Evolutionary conservation across 1,140 invertebrate genomes (phyloP), one percentile per base, ranked within the genome.

Genomic region (Ceratina australensis): DNA sequence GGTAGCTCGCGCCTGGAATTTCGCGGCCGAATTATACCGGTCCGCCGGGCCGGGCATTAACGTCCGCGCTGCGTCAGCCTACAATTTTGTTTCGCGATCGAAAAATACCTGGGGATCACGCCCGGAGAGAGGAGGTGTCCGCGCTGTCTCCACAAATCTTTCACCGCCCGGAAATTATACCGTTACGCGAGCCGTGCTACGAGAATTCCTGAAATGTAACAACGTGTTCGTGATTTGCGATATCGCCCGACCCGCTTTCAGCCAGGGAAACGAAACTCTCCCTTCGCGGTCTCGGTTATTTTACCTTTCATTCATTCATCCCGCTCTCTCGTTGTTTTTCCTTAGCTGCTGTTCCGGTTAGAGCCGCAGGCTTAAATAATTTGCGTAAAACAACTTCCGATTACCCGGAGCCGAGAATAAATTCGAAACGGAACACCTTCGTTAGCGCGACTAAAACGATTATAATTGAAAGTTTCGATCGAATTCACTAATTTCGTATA

Each of bases 21-120:
- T 66, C 78, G 81, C 68, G 68, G 59, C 67, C 68, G 72, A 84
- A 84, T 80, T 84, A 84, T 80, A 83, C 60, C 49, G 82, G 68
- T 4, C 16, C 28, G 67, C 1, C 47, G 7, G 24, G 22, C 42
- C 33, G 24, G 26, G 52, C 47, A 66, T 76, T 82, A 83, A 78
- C 61, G 71, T 24, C n/a, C 26, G 63, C 56, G 63, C 56, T 52
- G 59, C 69, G 74, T 79, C 80, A 82, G 49, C 64, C 66, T 60
- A 66, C 65, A 72, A 42, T 79, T 79, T 61, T 79, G 69, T n/a
- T 24, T 28, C 47, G 60, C 56, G 49, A 66, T 80, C 67, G 79
- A 78, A 81, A 81, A 72, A 80, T 73, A 49, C 24, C 52, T 65
- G 33, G 33, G 33, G 16, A n/a, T 16, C 57, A 28, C 22, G 24